Evolutionary conservation across 2,888 invertebrate genomes (phyloP).

Genomic region (Hydriomena furcata): DNA sequence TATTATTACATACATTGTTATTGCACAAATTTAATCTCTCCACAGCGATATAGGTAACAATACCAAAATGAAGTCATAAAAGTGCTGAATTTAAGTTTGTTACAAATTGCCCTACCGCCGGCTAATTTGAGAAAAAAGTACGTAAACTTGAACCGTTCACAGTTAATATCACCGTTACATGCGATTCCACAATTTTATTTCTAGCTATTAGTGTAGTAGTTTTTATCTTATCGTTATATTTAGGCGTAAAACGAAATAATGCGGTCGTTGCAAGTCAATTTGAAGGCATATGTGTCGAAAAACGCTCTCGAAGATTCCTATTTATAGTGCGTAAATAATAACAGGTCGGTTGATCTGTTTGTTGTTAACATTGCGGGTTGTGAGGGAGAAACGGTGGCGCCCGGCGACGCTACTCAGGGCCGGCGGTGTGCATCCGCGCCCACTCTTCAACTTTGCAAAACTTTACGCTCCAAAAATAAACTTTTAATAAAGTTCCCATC

Average conservation of each 20-base stretch:
- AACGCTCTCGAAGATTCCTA: conserved; percentile 48
- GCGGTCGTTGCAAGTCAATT: conserved; percentile 55
- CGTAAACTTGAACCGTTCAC: conserved; percentile 71
- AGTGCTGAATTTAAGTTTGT: conserved; percentile 52
- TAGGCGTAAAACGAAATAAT: conserved; percentile 70
- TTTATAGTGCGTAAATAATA: conserved; percentile 61
- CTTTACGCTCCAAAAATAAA: conserved; percentile 75
- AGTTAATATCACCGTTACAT: conserved; percentile 78
- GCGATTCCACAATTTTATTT: conserved; percentile 80
- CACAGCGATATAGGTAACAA: conserved; percentile 2
- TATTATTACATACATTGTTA: too few relatives aligned
- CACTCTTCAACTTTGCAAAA: conserved; percentile 74
- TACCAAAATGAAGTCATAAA: conserved; percentile 34
- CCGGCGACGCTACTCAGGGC: conserved; percentile 73
- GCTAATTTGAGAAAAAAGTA: conserved; percentile 67
- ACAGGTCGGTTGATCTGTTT: conserved; percentile 79
- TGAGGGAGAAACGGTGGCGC: conserved; percentile 74
- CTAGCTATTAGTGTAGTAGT: conserved; percentile 67
- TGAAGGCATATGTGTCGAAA: conserved; percentile 48
- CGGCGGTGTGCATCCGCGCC: conserved; percentile 76
- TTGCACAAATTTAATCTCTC: background rate
- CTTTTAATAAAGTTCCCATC: conserved; percentile 64
- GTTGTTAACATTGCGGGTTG: conserved; percentile 75
- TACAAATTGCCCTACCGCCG: conserved; percentile 56
- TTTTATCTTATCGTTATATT: conserved; percentile 77